A percentile compares a stretch with the other conserved stretches of the same genome.
Evolutionary conservation across 92 coral and sea anemone species (phyloP).

Genomic region (Palythoa caribaeorum): DNA sequence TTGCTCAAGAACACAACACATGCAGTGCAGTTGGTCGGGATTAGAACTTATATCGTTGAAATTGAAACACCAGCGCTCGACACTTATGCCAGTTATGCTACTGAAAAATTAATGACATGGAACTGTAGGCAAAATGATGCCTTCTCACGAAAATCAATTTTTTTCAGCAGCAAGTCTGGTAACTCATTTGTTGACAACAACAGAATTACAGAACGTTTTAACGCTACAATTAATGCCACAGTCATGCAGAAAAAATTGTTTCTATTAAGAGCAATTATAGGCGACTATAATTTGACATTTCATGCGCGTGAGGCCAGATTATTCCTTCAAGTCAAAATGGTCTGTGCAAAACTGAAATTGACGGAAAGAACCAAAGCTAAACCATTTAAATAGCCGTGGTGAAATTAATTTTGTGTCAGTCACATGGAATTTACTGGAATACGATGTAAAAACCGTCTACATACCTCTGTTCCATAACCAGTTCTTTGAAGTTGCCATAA

Average conservation of each 20-base stretch:
- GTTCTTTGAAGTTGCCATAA: constrained; percentile 29
- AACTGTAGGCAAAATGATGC: not conserved
- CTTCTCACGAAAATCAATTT: not conserved
- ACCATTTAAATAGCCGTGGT: not conserved
- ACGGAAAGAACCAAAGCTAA: not conserved
- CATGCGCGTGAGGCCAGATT: not conserved
- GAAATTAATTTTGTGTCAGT: not conserved
- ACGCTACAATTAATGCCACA: not conserved
- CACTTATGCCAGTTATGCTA: not conserved
- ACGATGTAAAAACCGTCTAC: not conserved
- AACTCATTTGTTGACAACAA: not conserved
- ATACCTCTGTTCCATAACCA: constrained; percentile 40
- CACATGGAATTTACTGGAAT: not conserved
- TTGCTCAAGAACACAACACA: not conserved
- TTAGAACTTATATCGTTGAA: no score
- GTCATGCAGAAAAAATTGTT: not conserved
- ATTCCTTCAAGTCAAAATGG: not conserved
- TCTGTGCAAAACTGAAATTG: not conserved
- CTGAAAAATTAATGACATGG: not conserved
- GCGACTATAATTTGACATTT: not conserved
- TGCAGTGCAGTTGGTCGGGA: no score
- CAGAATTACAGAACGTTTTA: not conserved
- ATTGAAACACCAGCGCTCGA: not conserved
- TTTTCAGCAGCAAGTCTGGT: not conserved
- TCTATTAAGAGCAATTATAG: not conserved